These are phyloP conservation scores for Amorpha juglandis DNA, from an alignment of 2,888 invertebrate species.

Conservation along the genomic window DNA sequence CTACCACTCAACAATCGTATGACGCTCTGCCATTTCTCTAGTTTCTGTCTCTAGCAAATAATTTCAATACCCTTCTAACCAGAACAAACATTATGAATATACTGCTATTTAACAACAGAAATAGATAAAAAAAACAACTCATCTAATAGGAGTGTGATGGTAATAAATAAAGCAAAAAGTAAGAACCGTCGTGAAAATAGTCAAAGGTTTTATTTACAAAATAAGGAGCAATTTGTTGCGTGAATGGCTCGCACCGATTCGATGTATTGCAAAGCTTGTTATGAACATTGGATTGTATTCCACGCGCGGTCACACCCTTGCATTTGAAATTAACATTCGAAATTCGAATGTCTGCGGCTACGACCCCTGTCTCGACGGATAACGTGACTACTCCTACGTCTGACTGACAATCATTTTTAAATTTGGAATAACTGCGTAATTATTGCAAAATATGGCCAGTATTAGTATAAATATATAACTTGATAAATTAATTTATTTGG, in stretches of 20 bases:
- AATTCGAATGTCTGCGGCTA: constrained; percentile 64
- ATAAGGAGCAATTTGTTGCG: constrained; percentile 5
- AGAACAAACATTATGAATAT: too few relatives aligned
- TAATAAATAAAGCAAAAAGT: too few relatives aligned
- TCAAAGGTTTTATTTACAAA: not conserved
- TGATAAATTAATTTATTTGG: too few relatives aligned
- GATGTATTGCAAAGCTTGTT: constrained; percentile 32
- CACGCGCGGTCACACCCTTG: constrained; percentile 62
- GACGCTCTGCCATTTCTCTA: too few relatives aligned
- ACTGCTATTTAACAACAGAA: too few relatives aligned
- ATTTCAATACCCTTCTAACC: too few relatives aligned
- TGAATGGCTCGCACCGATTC: constrained; percentile 35
- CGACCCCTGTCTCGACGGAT: constrained; percentile 52
- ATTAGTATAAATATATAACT: too few relatives aligned
- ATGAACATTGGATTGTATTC: constrained; percentile 48
- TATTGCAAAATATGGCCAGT: constrained; percentile 1
- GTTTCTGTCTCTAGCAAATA: too few relatives aligned
- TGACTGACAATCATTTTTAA: constrained; percentile 23
- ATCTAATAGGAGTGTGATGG: too few relatives aligned
- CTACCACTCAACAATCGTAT: too few relatives aligned
- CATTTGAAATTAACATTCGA: constrained; percentile 68
- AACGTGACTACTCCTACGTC: constrained; percentile 45
- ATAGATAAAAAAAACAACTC: too few relatives aligned
- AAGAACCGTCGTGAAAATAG: not conserved
- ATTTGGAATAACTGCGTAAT: constrained; percentile 15